phyloP scores from a whole-genome alignment of 2,113 vertebrate species.

The Otolemur garnettii region DNA sequence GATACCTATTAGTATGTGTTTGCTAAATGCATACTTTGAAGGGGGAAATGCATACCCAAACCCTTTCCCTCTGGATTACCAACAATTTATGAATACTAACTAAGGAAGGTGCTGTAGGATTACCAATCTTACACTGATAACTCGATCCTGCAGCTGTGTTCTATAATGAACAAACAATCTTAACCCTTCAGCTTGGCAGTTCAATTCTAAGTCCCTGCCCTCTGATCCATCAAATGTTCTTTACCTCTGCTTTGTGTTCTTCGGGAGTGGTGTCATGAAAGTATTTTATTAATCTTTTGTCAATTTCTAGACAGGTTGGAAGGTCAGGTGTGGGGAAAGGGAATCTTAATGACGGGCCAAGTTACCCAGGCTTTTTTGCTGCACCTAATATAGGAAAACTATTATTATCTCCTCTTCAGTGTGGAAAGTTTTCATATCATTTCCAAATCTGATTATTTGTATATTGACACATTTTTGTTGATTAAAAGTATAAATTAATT shows the following conservation, averaged over 20 bases:
- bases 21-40: background rate
- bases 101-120: background rate
- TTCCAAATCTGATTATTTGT: background rate
- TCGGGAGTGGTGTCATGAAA: background rate
- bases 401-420: background rate
- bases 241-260: background rate
- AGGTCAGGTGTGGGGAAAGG: background rate
- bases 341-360: background rate
- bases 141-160: background rate
- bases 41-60: background rate
- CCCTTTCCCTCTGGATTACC: background rate
- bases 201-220: background rate
- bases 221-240: background rate
- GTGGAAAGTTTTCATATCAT: background rate
- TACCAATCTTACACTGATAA: background rate
- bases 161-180: conserved; percentile 2
- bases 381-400: background rate
- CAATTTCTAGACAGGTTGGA: background rate
- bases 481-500: background rate
- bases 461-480: background rate
- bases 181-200: background rate
- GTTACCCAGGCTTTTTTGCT: background rate
- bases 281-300: background rate
- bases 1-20: background rate
- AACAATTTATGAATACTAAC: background rate